Conservation (phyloP, 2,888 invertebrate genomes). For the Dioctria rufipes region DNA sequence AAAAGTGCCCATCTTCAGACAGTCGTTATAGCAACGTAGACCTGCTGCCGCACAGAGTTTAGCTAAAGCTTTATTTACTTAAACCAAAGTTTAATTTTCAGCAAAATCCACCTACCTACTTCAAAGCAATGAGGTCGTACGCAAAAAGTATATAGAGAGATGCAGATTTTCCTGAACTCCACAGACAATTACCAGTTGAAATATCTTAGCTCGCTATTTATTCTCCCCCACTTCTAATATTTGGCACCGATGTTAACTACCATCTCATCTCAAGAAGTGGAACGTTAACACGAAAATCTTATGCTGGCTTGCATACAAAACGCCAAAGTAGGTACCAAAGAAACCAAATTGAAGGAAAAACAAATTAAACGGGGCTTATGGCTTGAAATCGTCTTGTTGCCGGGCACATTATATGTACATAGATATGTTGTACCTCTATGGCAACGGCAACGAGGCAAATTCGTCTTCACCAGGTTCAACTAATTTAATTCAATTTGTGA, state of each 20-base stretch:
- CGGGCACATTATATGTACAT: conserved; percentile 15
- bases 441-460: not conserved
- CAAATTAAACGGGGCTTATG: conserved; percentile 50
- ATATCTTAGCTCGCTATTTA: not conserved
- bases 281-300: conserved; percentile 18
- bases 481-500: conserved; percentile 50
- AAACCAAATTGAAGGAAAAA: conserved; percentile 47
- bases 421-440: conserved; percentile 7
- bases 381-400: conserved; percentile 34
- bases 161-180: conserved; percentile 24
- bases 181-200: conserved; percentile 33
- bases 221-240: not conserved
- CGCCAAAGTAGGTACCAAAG: not conserved
- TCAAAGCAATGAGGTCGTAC: too few species aligned
- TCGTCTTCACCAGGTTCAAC: conserved; percentile 20
- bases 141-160: not conserved
- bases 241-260: conserved; percentile 3
- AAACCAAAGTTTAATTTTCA: too few species aligned
- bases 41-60: too few species aligned
- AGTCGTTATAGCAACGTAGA: too few species aligned
- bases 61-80: too few species aligned
- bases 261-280: not conserved
- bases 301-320: conserved; percentile 29
- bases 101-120: too few species aligned
- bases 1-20: too few species aligned